A percentile compares a stretch with the other conserved stretches of the same genome.
Conservation (phyloP, 2,888 invertebrate genomes). For the Scaptomyza tumidula region DNA sequence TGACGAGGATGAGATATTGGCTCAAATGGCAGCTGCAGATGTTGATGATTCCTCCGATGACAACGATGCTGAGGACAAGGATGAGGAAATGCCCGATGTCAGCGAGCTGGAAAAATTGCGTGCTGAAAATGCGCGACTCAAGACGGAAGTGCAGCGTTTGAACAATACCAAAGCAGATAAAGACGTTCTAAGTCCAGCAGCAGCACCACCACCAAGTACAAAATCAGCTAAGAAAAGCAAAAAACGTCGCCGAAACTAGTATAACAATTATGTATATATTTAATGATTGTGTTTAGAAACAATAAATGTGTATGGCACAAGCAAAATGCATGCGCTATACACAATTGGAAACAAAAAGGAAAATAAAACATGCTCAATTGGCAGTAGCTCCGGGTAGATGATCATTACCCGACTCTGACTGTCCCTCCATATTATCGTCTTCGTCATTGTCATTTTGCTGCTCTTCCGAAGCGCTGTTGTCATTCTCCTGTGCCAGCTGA, state of each 20-base stretch:
- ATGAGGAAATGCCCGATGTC: neutral
- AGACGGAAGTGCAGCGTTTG: slow-evolving; percentile 17
- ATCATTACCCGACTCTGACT: neutral
- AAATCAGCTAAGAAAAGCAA: slow-evolving; percentile 10
- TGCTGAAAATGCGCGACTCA: slow-evolving; percentile 27
- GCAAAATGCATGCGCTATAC: slow-evolving; percentile 22
- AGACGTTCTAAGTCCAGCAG: neutral
- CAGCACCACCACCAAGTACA: neutral
- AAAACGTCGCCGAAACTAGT: slow-evolving; percentile 17
- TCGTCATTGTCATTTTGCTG: slow-evolving; percentile 24
- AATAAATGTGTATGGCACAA: slow-evolving; percentile 28
- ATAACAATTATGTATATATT: neutral
- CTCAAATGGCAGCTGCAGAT: neutral
- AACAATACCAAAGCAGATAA: neutral
- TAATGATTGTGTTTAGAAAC: slow-evolving; percentile 38
- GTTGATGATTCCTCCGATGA: slow-evolving; percentile 3
- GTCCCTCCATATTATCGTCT: slow-evolving; percentile 38
- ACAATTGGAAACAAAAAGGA: slow-evolving; percentile 4
- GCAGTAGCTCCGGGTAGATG: neutral
- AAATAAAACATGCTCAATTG: slow-evolving; percentile 31
- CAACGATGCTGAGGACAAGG: neutral
- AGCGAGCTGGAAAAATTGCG: slow-evolving; percentile 27
- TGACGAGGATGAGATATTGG: neutral
- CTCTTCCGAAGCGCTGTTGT: slow-evolving; percentile 20
- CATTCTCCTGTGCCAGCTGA: slow-evolving; percentile 87